Conservation (phyloP, 2,113 vertebrate genomes). For the Petromus typicus region DNA sequence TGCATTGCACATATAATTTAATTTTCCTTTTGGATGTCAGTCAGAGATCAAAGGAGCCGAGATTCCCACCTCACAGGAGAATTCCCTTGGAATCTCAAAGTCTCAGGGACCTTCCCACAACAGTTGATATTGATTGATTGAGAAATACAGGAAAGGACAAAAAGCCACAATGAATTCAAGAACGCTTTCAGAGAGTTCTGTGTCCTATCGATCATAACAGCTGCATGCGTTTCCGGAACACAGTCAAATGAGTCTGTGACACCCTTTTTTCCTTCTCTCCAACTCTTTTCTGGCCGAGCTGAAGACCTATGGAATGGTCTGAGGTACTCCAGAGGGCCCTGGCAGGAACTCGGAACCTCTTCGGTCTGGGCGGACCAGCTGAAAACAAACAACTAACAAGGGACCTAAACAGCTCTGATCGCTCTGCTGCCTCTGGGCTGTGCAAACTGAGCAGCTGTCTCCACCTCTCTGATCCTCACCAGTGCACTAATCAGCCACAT, state of each 20-base stretch:
- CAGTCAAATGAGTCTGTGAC: background rate
- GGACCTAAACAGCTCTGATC: background rate
- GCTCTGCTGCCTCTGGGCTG: background rate
- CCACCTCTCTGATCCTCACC: background rate
- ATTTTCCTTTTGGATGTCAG: background rate
- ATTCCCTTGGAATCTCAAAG: background rate
- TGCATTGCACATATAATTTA: slow-evolving; percentile 5
- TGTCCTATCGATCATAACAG: background rate
- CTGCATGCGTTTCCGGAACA: background rate
- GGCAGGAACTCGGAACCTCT: background rate
- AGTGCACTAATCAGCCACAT: background rate
- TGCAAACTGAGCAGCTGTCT: background rate
- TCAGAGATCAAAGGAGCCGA: slow-evolving; percentile 42
- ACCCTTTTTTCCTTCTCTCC: background rate
- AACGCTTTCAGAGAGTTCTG: background rate
- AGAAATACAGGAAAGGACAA: background rate
- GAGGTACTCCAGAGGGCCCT: no score
- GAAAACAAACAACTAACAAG: background rate
- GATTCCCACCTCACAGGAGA: background rate
- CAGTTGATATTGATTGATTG: background rate
- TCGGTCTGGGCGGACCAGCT: background rate
- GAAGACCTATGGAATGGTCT: background rate
- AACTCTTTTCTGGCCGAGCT: background rate
- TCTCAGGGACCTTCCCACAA: background rate
- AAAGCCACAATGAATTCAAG: background rate